Evolutionary conservation across 2,113 vertebrate species (phyloP).

Genomic region (Garra rufa): DNA sequence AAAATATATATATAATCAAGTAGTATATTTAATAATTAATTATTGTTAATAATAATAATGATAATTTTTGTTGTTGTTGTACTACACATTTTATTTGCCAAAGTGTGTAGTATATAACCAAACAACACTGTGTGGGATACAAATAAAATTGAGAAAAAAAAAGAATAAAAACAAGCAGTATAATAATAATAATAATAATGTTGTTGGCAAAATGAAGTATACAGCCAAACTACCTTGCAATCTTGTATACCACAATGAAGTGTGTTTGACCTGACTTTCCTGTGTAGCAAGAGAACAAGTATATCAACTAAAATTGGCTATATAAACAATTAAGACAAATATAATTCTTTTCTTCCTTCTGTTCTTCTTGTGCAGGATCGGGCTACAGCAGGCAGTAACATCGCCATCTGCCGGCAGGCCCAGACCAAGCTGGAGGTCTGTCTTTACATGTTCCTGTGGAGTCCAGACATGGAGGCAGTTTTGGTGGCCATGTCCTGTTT

Average conservation of each 20-base stretch:
- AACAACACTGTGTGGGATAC: too few species aligned
- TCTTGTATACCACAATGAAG: not conserved
- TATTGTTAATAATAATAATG: too few species aligned
- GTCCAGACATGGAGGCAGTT: constrained; percentile 91
- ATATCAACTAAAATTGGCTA: not conserved
- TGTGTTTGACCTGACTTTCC: not conserved
- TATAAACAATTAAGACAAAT: not conserved
- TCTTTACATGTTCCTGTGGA: constrained; percentile 96
- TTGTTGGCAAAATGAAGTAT: too few species aligned
- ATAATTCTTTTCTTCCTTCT: not conserved
- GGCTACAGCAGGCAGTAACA: constrained; percentile 81
- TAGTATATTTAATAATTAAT: too few species aligned
- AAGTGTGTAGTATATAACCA: too few species aligned
- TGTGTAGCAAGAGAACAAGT: not conserved
- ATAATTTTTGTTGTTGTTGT: too few species aligned
- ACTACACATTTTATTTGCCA: too few species aligned
- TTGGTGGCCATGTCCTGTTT: constrained; percentile 98
- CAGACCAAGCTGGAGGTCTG: constrained; percentile 93
- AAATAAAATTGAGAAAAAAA: too few species aligned
- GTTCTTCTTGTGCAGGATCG: constrained; percentile 77
- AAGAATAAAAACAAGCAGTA: too few species aligned
- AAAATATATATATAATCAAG: too few species aligned
- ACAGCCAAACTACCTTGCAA: not conserved
- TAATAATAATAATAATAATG: too few species aligned
- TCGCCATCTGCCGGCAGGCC: constrained; percentile 88